Conservation (phyloP, 2,113 vertebrate genomes). For the Elephantulus edwardii region DNA sequence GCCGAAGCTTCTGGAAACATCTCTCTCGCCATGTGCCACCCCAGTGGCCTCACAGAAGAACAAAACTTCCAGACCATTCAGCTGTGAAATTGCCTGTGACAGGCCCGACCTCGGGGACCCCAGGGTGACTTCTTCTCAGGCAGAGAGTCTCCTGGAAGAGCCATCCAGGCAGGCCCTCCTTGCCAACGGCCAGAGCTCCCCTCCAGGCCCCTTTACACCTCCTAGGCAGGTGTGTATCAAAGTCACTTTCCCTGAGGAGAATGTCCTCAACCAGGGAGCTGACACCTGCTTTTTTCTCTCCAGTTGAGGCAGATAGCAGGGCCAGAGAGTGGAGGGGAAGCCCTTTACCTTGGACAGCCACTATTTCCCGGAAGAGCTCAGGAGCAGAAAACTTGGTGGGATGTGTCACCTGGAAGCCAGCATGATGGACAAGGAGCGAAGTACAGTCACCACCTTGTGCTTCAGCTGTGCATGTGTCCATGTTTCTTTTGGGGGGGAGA, state of each 20-base stretch:
- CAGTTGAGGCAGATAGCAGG: not conserved
- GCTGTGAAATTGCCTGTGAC: constrained; percentile 59
- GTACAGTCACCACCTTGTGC: not conserved
- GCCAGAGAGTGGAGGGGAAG: not conserved
- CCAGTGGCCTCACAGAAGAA: not conserved
- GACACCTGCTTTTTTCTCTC: not conserved
- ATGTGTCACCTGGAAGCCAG: not conserved
- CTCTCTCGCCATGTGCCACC: constrained; percentile 12
- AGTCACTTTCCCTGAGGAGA: not conserved
- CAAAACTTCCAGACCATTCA: constrained; percentile 1
- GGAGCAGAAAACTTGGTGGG: not conserved
- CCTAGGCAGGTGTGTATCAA: not conserved
- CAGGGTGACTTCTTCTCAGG: not conserved
- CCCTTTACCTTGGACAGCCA: not conserved
- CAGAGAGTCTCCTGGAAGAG: not conserved
- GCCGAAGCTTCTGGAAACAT: not conserved
- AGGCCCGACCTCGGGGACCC: constrained; percentile 39
- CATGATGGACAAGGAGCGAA: fast-evolving
- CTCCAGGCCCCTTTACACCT: not conserved
- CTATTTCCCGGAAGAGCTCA: not conserved
- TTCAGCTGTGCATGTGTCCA: not conserved
- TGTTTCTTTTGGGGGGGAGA: not conserved
- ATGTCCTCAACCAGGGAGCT: not conserved
- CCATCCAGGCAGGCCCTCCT: not conserved
- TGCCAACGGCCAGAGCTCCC: not conserved